Evolutionary conservation across 2,888 invertebrate species (phyloP), one percentile per base, ranked within the genome.

Genomic region (Boloria selene): DNA sequence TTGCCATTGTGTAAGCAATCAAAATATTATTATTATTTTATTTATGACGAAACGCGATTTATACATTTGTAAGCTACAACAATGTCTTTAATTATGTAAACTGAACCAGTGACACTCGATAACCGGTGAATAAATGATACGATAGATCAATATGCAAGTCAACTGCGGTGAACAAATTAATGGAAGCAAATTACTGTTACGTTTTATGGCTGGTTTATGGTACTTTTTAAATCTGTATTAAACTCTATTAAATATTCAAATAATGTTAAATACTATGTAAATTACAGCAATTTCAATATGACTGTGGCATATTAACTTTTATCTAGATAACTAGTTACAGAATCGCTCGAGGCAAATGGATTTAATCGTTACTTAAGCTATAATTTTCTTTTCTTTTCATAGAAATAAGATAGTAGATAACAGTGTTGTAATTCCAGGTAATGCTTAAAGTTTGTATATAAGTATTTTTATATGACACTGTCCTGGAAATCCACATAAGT

Each of bases 41-140:
- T 59, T 31, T 13, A 59, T 18, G 42, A 51, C 45, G 45, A 64
- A 50, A 7, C 59, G 45, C 13, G 38, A 64, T 64, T 58, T 59
- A 64, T 59, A 56, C 22, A 38, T 52, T 45, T 58, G 62, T 55
- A 26, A 53, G 60, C 66, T 63, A 66, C 62, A 62, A 62, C 62
- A 61, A 65, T 56, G 51, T 44, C 22, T 63, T 66, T 69, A 66
- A 69, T 69, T 69, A 54, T 52, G 55, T 63, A 61, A 61, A 61
- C 51, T 60, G 63, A 66, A 59, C 55, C 42, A 26, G 51, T 31
- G 63, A 55, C 65, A 65, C 56, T 51, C 53, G 60, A 63, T 65
- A 65, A 58, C 63, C 59, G 62, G 44, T 65, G 62, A 70, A 68
- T 68, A 68, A 68, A 68, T 70, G 52, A 60, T 63, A 63, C 18